Percentiles rank a stretch among this genome's conserved stretches.
These are phyloP conservation scores for Bibio marci DNA, from an alignment of 2,888 invertebrate genomes.

Conservation along the genomic window DNA sequence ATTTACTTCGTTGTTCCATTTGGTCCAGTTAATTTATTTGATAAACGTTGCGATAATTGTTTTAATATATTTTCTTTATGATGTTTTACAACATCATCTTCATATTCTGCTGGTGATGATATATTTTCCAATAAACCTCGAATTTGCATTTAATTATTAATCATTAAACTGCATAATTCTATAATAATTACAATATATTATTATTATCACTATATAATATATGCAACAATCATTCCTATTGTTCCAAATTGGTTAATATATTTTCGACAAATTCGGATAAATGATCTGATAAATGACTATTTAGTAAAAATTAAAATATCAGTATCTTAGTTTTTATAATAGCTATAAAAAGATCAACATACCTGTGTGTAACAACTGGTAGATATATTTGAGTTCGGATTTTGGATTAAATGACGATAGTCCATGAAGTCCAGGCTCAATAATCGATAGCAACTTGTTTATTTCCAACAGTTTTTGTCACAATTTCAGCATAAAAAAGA, in stretches of 20 bases:
- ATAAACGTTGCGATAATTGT: slow-evolving; percentile 34
- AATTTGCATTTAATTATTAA: slow-evolving; percentile 95
- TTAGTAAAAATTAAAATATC: not conserved
- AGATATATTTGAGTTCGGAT: slow-evolving; percentile 99
- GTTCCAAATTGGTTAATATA: slow-evolving; percentile 84
- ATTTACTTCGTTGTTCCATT: slow-evolving; percentile 54
- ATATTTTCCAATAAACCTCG: slow-evolving; percentile 95
- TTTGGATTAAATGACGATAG: slow-evolving; percentile 91
- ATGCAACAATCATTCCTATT: slow-evolving; percentile 51
- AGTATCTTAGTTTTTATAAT: not conserved
- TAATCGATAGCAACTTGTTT: slow-evolving; percentile 99
- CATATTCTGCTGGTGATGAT: slow-evolving; percentile 93
- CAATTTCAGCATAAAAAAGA: slow-evolving; percentile 99
- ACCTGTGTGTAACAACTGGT: slow-evolving; percentile 83
- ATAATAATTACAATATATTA: slow-evolving; percentile 15
- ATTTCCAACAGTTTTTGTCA: slow-evolving; percentile 98
- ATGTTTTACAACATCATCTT: slow-evolving; percentile 84
- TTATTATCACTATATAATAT: too few relatives aligned
- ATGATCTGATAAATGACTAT: slow-evolving; percentile 90
- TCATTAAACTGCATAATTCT: slow-evolving; percentile 93
- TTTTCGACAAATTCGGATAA: slow-evolving; percentile 94
- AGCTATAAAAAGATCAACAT: too few relatives aligned
- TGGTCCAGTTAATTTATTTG: slow-evolving; percentile 42
- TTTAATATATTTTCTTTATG: slow-evolving; percentile 79
- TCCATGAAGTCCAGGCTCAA: slow-evolving; percentile 98